phyloP scores from a whole-genome alignment of 2,888 invertebrate genomes.

The Didymodactylos carnosus region DNA sequence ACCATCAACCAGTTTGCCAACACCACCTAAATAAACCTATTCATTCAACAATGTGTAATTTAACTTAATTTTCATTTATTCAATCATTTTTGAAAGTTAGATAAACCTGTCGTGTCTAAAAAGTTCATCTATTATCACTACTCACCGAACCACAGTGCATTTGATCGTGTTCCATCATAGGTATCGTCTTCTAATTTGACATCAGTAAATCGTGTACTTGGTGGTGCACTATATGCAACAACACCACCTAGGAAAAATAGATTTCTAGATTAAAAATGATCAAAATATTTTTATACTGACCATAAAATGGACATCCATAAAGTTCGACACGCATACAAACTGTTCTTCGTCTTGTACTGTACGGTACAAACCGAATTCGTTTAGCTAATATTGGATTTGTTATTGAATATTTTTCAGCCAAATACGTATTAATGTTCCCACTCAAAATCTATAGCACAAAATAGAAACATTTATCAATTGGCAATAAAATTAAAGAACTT shows the following conservation, averaged over 20 bases:
- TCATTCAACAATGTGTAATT: background rate
- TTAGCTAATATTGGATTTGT: constrained; percentile 67
- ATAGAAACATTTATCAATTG: constrained; percentile 18
- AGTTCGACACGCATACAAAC: constrained; percentile 76
- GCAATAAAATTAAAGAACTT: background rate
- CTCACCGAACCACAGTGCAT: background rate
- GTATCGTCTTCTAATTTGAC: background rate
- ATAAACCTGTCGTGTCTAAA: too few relatives aligned
- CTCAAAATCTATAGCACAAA: constrained; percentile 52
- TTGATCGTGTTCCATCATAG: background rate
- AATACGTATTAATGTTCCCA: constrained; percentile 69
- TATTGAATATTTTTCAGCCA: constrained; percentile 49
- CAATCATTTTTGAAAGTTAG: too few relatives aligned
- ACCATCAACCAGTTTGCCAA: background rate
- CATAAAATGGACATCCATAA: constrained; percentile 65
- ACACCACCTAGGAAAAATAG: background rate
- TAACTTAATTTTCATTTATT: too few relatives aligned
- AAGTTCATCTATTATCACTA: background rate
- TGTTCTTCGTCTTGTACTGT: constrained; percentile 50
- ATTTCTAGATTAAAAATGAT: background rate
- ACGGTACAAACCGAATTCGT: constrained; percentile 61
- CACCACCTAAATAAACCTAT: background rate
- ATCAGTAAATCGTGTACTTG: too few relatives aligned
- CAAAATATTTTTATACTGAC: constrained; percentile 42
- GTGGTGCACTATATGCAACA: background rate